Conservation (phyloP, 2,888 invertebrate species). For the Drosophila cognata region DNA sequence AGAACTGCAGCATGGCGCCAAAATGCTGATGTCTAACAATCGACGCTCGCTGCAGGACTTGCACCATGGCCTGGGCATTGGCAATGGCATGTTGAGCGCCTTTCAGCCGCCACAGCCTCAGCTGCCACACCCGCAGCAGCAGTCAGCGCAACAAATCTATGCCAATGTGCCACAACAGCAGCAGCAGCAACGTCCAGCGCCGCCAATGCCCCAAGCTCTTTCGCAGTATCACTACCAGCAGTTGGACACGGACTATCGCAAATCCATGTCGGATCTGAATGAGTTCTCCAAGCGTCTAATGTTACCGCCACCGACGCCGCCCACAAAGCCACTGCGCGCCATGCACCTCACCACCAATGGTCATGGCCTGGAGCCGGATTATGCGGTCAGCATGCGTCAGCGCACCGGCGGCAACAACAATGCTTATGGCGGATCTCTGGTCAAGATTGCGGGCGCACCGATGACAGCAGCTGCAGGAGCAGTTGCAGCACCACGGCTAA, state of each 20-base stretch:
- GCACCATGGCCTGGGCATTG: constrained; percentile 74
- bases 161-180: constrained; percentile 73
- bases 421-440: constrained; percentile 77
- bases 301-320: constrained; percentile 86
- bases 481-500: constrained; percentile 56
- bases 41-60: constrained; percentile 89
- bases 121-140: constrained; percentile 40
- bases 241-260: constrained; percentile 86
- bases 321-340: constrained; percentile 86
- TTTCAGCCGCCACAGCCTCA: constrained; percentile 56
- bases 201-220: constrained; percentile 70
- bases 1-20: constrained; percentile 85
- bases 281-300: constrained; percentile 84
- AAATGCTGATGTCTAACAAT: constrained; percentile 85
- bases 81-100: constrained; percentile 64
- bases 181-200: constrained; percentile 56
- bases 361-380: constrained; percentile 59
- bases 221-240: constrained; percentile 82
- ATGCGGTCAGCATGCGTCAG: constrained; percentile 64
- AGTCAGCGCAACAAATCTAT: constrained; percentile 63
- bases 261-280: constrained; percentile 87
- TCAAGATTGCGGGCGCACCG: constrained; percentile 77
- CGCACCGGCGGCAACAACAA: constrained; percentile 39
- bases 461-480: constrained; percentile 39
- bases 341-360: constrained; percentile 71